Conservation (phyloP, 2,113 vertebrate genomes). For the Corythornis cristatus region DNA sequence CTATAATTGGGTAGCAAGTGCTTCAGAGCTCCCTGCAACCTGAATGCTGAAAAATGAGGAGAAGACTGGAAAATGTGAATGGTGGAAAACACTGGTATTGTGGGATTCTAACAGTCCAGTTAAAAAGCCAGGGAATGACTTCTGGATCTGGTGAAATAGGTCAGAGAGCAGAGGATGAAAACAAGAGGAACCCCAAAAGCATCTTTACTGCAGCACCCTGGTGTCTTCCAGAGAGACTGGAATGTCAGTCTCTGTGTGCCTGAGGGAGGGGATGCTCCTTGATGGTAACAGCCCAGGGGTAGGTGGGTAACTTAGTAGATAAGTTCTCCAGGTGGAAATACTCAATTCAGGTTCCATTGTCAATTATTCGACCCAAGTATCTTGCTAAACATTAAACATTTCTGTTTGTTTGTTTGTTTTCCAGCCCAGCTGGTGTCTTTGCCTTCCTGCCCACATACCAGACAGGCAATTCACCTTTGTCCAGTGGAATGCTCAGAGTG, state of each 20-base stretch:
- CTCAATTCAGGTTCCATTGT: background rate
- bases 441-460: background rate
- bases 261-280: background rate
- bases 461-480: background rate
- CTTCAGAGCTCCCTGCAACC: conserved; percentile 7
- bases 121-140: background rate
- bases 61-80: background rate
- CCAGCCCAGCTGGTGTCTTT: background rate
- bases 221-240: background rate
- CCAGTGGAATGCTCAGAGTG: accelerated
- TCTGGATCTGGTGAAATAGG: background rate
- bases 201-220: background rate
- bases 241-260: background rate
- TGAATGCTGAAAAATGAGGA: conserved; percentile 9
- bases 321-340: background rate
- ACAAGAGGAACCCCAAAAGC: background rate
- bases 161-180: background rate
- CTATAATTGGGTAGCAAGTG: conserved; percentile 8
- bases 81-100: background rate
- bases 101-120: background rate
- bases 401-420: background rate
- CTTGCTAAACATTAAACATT: background rate
- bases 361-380: background rate
- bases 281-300: background rate
- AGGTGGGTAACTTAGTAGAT: background rate